A percentile compares a stretch with the other conserved stretches of the same genome.
Evolutionary conservation across 2,113 vertebrate species (phyloP).

Genomic region (Zosterops hypoxanthus): DNA sequence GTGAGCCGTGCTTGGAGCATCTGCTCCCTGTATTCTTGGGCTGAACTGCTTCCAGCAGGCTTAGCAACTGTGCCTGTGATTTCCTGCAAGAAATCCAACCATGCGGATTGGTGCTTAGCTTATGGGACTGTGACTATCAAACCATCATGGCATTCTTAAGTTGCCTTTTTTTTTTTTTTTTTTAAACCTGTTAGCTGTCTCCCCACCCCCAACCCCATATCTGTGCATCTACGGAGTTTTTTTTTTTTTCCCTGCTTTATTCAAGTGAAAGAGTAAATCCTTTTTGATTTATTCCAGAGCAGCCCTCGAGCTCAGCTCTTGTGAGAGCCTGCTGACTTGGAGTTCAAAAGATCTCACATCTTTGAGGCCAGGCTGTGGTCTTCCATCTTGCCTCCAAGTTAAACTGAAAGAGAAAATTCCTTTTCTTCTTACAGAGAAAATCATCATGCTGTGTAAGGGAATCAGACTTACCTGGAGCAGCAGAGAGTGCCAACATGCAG

Average conservation of each 20-base stretch:
- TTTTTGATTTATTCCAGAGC: conserved; percentile 39
- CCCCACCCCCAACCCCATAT: neutral
- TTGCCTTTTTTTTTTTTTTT: neutral
- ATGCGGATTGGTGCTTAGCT: neutral
- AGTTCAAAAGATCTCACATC: conserved; percentile 32
- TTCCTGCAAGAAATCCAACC: neutral
- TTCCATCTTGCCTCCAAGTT: conserved; percentile 40
- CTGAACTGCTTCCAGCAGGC: neutral
- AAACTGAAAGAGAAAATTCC: neutral
- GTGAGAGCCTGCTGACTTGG: neutral
- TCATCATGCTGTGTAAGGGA: neutral
- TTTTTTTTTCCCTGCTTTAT: neutral
- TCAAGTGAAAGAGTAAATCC: neutral
- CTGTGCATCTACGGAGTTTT: neutral
- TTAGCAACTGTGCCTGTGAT: neutral
- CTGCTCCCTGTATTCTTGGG: neutral
- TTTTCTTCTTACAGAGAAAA: neutral
- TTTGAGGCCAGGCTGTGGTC: conserved; percentile 51
- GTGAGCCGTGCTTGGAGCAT: neutral
- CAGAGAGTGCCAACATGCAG: neutral
- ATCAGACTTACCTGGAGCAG: neutral
- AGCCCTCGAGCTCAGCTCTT: conserved; percentile 25
- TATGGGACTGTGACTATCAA: neutral
- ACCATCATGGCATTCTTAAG: neutral
- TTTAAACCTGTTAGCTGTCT: neutral